A percentile compares a stretch with the other conserved stretches of the same genome.
Evolutionary conservation across 2,888 invertebrate species (phyloP).

Genomic region (Norana najaformis): DNA sequence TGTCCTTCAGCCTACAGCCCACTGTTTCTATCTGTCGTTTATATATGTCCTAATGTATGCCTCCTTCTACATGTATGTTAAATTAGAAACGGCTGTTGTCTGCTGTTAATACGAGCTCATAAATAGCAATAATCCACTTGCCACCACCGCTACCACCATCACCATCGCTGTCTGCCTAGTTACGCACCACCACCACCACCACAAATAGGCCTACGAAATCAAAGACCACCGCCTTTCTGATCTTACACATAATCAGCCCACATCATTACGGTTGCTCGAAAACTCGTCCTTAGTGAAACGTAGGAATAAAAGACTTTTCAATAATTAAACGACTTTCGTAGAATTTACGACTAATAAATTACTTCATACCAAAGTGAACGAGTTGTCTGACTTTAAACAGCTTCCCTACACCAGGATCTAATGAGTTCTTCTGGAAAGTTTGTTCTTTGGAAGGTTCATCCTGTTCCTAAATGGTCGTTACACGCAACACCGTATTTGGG

Average conservation of each 20-base stretch:
- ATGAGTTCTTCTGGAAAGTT: background rate
- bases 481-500: background rate
- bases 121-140: background rate
- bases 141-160: no score
- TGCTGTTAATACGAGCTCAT: constrained; percentile 13
- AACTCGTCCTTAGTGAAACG: background rate
- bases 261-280: background rate
- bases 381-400: background rate
- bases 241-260: background rate
- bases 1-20: no score
- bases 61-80: background rate
- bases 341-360: background rate
- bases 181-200: background rate
- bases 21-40: no score
- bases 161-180: no score
- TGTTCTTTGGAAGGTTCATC: background rate
- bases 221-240: background rate
- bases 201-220: no score
- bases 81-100: background rate
- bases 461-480: background rate
- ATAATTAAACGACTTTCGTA: background rate
- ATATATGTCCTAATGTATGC: background rate
- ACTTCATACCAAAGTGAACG: background rate
- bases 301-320: constrained; percentile 13
- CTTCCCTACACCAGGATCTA: background rate